These are phyloP conservation scores for Nipponacmea schrenckii DNA, from an alignment of 2,888 invertebrate genomes.

Conservation along the genomic window DNA sequence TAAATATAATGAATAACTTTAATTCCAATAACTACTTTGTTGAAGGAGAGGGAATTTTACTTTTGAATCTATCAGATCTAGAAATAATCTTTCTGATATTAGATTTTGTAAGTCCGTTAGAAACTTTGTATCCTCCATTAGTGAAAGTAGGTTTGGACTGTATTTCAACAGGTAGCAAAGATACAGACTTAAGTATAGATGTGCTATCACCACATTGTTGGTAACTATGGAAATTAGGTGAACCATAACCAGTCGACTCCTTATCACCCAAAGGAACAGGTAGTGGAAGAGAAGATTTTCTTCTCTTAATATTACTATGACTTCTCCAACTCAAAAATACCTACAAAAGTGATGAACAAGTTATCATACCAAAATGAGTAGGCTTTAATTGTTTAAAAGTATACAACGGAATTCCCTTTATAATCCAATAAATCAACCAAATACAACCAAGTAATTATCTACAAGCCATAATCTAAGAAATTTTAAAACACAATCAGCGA, in stretches of 20 bases:
- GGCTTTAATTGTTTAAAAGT: too few species aligned
- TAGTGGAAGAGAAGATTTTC: slow-evolving; percentile 9
- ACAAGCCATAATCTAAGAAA: too few species aligned
- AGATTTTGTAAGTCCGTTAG: neutral
- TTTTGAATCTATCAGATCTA: neutral
- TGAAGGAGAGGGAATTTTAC: neutral
- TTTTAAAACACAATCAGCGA: too few species aligned
- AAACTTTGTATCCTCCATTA: neutral
- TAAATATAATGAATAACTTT: too few species aligned
- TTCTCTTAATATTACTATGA: slow-evolving; percentile 11
- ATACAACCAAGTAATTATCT: too few species aligned
- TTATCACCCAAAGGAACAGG: neutral
- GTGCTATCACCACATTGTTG: neutral
- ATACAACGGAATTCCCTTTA: too few species aligned
- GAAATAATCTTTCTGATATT: neutral
- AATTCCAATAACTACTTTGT: neutral
- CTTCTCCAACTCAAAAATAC: slow-evolving; percentile 24
- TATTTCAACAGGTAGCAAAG: neutral
- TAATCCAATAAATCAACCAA: too few species aligned
- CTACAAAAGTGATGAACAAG: slow-evolving; percentile 4
- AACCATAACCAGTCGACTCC: neutral
- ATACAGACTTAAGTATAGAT: neutral
- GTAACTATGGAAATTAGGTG: neutral
- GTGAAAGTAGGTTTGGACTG: neutral
- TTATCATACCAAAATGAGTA: too few species aligned